phyloP scores from a whole-genome alignment of 2,888 invertebrate species.

The Malthinus seriepunctatus region DNA sequence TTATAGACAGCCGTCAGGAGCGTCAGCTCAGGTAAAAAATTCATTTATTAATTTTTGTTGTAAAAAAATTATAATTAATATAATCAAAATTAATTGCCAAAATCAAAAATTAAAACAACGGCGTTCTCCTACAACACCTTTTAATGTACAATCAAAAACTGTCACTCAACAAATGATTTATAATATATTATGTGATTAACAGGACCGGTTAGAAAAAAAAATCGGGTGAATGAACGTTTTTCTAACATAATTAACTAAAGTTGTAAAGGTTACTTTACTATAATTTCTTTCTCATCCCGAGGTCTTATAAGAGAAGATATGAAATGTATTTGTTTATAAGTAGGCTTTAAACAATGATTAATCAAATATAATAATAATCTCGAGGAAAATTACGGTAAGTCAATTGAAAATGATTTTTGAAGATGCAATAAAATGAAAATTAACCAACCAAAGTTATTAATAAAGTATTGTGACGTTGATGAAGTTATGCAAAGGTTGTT shows the following conservation, averaged over 20 bases:
- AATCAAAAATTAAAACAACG: conserved; percentile 22
- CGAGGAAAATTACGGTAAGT: conserved; percentile 1
- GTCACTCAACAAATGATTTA: conserved; percentile 38
- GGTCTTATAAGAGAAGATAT: neutral
- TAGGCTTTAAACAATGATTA: neutral
- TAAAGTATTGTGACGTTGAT: conserved; percentile 18
- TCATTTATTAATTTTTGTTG: too few species aligned
- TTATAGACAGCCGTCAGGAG: too few species aligned
- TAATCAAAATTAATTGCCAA: conserved; percentile 29
- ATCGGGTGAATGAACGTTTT: conserved; percentile 25
- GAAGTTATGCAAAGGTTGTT: conserved; percentile 26
- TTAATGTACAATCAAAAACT: conserved; percentile 31
- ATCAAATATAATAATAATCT: neutral
- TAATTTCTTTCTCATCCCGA: neutral
- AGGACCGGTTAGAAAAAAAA: conserved; percentile 26
- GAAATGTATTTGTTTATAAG: neutral
- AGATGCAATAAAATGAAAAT: conserved; percentile 9
- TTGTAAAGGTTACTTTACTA: neutral
- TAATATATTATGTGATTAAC: conserved; percentile 33
- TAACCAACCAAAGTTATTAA: conserved; percentile 1
- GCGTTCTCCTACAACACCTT: conserved; percentile 15
- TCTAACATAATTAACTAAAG: conserved; percentile 3
- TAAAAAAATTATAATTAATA: conserved; percentile 1
- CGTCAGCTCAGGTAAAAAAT: too few species aligned
- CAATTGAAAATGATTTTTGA: neutral